Conservation (phyloP, 2,797 vertebrate genomes). For the Sebastes iracundus region DNA sequence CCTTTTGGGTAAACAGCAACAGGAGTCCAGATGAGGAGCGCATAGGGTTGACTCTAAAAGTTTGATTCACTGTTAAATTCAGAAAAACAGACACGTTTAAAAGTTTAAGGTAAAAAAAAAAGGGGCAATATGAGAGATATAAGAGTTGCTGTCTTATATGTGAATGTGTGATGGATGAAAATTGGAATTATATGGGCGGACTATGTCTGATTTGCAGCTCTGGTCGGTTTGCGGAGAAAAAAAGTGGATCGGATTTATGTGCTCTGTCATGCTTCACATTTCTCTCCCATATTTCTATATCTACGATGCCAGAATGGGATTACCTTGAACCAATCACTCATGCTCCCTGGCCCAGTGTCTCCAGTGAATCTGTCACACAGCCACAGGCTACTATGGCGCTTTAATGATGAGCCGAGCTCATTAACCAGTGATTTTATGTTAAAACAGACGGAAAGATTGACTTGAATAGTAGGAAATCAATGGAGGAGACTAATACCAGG, state of each 20-base stretch:
- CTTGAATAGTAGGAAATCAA: constrained; percentile 67
- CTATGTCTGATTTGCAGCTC: constrained; percentile 55
- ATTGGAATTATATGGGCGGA: constrained; percentile 47
- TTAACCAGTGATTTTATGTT: constrained; percentile 60
- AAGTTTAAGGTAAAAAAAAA: constrained; percentile 36
- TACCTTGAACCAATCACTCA: constrained; percentile 50
- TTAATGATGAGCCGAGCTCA: constrained; percentile 57
- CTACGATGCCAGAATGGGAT: constrained; percentile 49
- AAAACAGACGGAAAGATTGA: constrained; percentile 52
- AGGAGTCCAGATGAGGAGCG: constrained; percentile 24
- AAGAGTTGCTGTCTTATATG: constrained; percentile 24
- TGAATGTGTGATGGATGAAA: constrained; percentile 60
- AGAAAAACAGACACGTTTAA: neutral
- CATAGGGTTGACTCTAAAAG: neutral
- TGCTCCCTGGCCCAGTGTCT: constrained; percentile 12
- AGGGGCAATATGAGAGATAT: constrained; percentile 23
- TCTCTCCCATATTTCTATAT: constrained; percentile 46
- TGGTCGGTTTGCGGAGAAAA: neutral
- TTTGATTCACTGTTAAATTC: constrained; percentile 17
- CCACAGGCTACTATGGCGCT: constrained; percentile 24
- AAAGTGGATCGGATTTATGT: constrained; percentile 53
- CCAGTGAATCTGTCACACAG: constrained; percentile 38
- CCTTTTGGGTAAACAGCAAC: constrained; percentile 45
- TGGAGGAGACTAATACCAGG: constrained; percentile 31
- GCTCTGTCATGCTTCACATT: constrained; percentile 41